phyloP scores from a whole-genome alignment of 2,888 invertebrate genomes.

The Gortyna flavago region DNA sequence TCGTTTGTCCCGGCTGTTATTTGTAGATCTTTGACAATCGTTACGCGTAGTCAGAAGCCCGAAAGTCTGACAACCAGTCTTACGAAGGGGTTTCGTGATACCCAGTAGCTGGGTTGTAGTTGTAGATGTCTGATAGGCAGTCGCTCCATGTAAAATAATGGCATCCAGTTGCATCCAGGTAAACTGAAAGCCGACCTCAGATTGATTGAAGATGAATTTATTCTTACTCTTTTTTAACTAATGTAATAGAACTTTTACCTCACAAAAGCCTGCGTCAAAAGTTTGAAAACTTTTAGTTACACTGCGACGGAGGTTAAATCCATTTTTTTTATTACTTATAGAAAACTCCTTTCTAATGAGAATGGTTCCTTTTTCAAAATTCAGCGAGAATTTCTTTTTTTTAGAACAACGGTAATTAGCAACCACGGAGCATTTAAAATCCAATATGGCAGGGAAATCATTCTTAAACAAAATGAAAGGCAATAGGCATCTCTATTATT shows the following conservation, averaged over 20 bases:
- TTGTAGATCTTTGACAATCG: no score
- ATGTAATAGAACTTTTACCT: neutral
- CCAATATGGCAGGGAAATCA: no score
- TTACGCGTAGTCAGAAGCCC: no score
- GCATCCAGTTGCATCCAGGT: no score
- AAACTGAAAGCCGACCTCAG: no score
- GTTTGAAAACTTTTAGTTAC: conserved; percentile 7
- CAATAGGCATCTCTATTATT: neutral
- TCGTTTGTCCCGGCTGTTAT: no score
- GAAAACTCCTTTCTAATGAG: conserved; percentile 16
- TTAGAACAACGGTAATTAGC: conserved; percentile 5
- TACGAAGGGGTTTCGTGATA: no score
- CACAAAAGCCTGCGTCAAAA: neutral
- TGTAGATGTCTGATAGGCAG: no score
- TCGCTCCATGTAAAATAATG: no score
- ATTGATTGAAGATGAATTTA: neutral
- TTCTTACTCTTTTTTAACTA: neutral
- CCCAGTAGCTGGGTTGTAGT: no score
- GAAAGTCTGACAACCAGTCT: no score
- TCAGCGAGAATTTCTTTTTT: neutral
- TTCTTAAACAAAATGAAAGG: neutral
- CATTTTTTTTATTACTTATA: conserved; percentile 7
- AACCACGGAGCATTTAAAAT: conserved; percentile 12
- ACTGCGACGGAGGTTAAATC: conserved; percentile 5
- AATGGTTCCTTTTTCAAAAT: neutral